A percentile compares a stretch with the other conserved stretches of the same genome.
These are phyloP conservation scores for Ictidomys tridecemlineatus DNA, from an alignment of 2,113 vertebrate species.

Conservation along the genomic window DNA sequence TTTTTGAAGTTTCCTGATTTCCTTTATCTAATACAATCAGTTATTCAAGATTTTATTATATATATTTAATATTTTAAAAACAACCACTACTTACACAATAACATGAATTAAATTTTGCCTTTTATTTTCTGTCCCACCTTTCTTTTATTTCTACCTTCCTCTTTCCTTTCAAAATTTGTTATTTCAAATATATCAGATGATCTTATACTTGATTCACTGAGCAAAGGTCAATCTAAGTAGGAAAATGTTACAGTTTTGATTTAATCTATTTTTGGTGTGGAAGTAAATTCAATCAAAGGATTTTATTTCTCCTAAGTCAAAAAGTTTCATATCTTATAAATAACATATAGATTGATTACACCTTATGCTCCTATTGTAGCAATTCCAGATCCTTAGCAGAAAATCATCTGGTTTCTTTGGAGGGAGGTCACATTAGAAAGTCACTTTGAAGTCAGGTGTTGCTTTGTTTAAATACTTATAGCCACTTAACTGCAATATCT, in stretches of 20 bases:
- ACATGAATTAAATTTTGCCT: slow-evolving; percentile 25
- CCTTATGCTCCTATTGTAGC: neutral
- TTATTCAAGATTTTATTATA: slow-evolving; percentile 6
- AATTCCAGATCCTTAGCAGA: neutral
- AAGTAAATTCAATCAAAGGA: slow-evolving; percentile 57
- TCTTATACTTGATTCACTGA: slow-evolving; percentile 28
- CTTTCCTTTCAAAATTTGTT: slow-evolving; percentile 45
- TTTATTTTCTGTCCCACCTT: neutral
- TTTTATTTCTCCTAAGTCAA: slow-evolving; percentile 33
- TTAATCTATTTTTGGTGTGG: slow-evolving; percentile 60
- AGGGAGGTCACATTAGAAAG: neutral
- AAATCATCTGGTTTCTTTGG: neutral
- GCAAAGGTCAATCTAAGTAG: slow-evolving; percentile 68
- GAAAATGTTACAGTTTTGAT: slow-evolving; percentile 59
- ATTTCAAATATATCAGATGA: slow-evolving; percentile 34
- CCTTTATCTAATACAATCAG: neutral
- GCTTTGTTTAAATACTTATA: neutral
- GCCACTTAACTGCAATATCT: neutral
- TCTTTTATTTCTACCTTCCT: slow-evolving; percentile 3
- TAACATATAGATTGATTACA: slow-evolving; percentile 34
- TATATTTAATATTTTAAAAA: slow-evolving; percentile 48
- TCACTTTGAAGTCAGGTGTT: slow-evolving; percentile 41
- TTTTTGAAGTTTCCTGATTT: neutral
- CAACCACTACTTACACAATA: slow-evolving; percentile 1
- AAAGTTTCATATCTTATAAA: slow-evolving; percentile 65